Evolutionary conservation across 1,140 invertebrate genomes (phyloP).

Genomic region (Cotesia glomerata): DNA sequence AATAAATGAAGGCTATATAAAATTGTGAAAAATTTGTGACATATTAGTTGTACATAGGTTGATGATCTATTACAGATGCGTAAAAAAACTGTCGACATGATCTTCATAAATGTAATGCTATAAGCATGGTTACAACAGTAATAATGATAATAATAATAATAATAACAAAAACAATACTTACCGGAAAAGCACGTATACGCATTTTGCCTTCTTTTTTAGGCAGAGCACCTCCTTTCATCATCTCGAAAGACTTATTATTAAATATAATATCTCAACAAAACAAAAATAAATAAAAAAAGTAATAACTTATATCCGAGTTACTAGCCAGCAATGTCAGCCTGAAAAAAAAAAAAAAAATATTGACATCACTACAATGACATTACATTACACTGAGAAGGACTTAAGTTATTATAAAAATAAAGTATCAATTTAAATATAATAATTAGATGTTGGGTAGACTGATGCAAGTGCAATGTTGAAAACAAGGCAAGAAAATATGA

Average conservation of each 20-base stretch:
- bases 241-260: conserved; percentile 47
- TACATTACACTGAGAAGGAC: neutral
- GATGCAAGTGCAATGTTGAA: neutral
- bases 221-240: conserved; percentile 77
- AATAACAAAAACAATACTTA: conserved; percentile 66
- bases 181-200: conserved; percentile 95
- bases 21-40: no score
- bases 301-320: conserved; percentile 9
- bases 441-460: neutral
- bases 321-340: conserved; percentile 9
- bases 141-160: neutral
- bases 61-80: no score
- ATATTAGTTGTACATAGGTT: no score
- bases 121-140: neutral
- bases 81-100: no score
- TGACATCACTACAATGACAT: neutral
- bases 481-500: neutral
- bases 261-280: conserved; percentile 19
- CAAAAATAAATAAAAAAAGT: conserved; percentile 15
- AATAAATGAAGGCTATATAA: no score
- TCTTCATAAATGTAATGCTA: neutral
- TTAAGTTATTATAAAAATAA: neutral
- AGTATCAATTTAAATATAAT: neutral
- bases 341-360: conserved; percentile 1
- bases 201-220: conserved; percentile 93